Evolutionary conservation across 2,797 vertebrate species (phyloP).

Genomic region (Xenentodon cancila): DNA sequence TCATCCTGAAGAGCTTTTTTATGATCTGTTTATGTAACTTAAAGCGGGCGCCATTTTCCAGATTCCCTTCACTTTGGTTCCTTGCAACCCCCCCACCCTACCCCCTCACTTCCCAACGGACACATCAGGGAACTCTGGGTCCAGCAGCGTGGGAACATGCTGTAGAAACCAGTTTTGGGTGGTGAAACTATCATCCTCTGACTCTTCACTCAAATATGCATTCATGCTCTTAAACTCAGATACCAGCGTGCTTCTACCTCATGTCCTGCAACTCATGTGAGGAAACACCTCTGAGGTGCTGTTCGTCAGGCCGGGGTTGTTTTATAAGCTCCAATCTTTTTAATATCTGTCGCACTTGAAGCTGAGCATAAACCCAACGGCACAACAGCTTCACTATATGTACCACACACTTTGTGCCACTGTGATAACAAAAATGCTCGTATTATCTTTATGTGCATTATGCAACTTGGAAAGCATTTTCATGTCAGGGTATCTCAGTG

Average conservation of each 20-base stretch:
- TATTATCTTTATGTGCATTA: slow-evolving; percentile 54
- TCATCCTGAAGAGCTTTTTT: slow-evolving; percentile 66
- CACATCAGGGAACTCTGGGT: slow-evolving; percentile 42
- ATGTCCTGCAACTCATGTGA: slow-evolving; percentile 46
- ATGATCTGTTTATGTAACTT: slow-evolving; percentile 72
- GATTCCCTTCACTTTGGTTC: slow-evolving; percentile 18
- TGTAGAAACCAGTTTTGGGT: slow-evolving; percentile 21
- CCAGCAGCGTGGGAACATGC: slow-evolving; percentile 59
- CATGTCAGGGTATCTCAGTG: slow-evolving; percentile 12
- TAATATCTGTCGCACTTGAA: too few species aligned
- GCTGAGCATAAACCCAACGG: too few species aligned
- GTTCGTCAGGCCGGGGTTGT: background rate
- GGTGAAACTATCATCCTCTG: slow-evolving; percentile 6
- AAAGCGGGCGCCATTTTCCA: slow-evolving; percentile 61
- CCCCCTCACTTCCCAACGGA: slow-evolving; percentile 20
- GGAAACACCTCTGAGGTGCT: slow-evolving; percentile 34
- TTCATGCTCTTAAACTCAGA: slow-evolving; percentile 8
- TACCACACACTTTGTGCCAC: slow-evolving; percentile 4
- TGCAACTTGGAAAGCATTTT: slow-evolving; percentile 51
- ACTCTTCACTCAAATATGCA: slow-evolving; percentile 6
- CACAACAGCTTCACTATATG: too few species aligned
- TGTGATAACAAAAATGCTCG: slow-evolving; percentile 44
- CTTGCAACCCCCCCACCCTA: slow-evolving; percentile 13
- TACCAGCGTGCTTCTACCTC: slow-evolving; percentile 2
- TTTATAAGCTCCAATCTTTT: too few species aligned